A percentile compares a stretch with the other conserved stretches of the same genome.
phyloP scores from a whole-genome alignment of 2,113 vertebrate species.

The Oxyura jamaicensis region DNA sequence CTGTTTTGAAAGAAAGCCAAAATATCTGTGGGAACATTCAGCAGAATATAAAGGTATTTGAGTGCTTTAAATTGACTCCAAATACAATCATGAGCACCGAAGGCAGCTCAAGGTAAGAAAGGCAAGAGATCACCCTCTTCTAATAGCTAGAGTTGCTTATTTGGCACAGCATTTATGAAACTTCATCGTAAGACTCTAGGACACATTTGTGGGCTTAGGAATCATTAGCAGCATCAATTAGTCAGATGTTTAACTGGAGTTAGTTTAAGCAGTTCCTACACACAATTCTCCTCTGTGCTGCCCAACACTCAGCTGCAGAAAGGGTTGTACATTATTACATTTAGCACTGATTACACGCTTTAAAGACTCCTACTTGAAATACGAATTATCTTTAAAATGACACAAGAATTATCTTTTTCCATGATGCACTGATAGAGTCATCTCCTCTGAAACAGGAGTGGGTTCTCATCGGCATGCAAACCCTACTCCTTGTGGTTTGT shows the following conservation, averaged over 20 bases:
- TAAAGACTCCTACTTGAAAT: neutral
- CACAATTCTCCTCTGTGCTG: neutral
- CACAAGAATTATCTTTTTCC: neutral
- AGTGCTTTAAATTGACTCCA: neutral
- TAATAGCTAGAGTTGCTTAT: neutral
- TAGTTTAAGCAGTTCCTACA: neutral
- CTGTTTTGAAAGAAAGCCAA: neutral
- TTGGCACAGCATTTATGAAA: neutral
- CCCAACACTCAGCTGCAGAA: neutral
- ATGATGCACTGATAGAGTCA: neutral
- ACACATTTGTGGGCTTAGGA: neutral
- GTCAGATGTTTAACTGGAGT: neutral
- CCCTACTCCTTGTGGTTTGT: neutral
- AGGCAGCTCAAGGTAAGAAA: neutral
- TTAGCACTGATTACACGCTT: neutral
- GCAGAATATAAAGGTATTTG: neutral
- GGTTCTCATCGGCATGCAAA: neutral
- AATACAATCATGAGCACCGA: neutral
- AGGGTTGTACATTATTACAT: rapidly evolving
- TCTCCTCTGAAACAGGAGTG: neutral
- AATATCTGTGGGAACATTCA: constrained; percentile 7
- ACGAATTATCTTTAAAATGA: neutral
- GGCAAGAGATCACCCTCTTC: neutral
- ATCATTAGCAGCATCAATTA: neutral
- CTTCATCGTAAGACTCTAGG: neutral